Conservation (phyloP, 1,140 invertebrate species). For the Bursaphelenchus mucronatus region DNA sequence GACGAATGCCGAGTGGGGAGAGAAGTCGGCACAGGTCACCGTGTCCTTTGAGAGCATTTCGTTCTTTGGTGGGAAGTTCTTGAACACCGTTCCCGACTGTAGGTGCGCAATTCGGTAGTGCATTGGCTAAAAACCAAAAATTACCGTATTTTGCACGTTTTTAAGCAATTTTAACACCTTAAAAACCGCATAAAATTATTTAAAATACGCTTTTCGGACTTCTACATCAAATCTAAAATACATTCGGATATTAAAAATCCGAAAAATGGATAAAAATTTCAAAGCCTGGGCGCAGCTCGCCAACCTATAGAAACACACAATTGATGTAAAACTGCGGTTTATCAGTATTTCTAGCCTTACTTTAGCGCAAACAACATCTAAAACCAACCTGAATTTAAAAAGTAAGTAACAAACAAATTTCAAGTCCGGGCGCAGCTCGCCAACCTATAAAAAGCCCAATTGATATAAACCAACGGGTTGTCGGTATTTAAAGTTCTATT, state of each 20-base stretch:
- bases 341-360: too few relatives aligned
- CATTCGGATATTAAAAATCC: too few relatives aligned
- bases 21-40: constrained; percentile 26
- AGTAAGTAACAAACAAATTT: constrained; percentile 15
- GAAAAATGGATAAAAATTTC: too few relatives aligned
- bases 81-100: constrained; percentile 36
- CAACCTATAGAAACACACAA: too few relatives aligned
- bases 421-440: too few relatives aligned
- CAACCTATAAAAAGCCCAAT: too few relatives aligned
- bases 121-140: constrained; percentile 40
- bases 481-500: too few relatives aligned
- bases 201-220: background rate
- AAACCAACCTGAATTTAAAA: background rate
- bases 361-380: too few relatives aligned
- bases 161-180: background rate
- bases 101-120: constrained; percentile 31
- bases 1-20: constrained; percentile 36
- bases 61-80: constrained; percentile 43
- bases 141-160: constrained; percentile 12
- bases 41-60: constrained; percentile 35
- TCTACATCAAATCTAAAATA: too few relatives aligned
- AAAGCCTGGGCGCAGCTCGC: too few relatives aligned
- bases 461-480: too few relatives aligned
- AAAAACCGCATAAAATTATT: background rate
- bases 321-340: too few relatives aligned